Percentiles rank a stretch among this genome's conserved stretches.
phyloP scores from a whole-genome alignment of 2,113 vertebrate species.

The Platichthys stellatus region DNA sequence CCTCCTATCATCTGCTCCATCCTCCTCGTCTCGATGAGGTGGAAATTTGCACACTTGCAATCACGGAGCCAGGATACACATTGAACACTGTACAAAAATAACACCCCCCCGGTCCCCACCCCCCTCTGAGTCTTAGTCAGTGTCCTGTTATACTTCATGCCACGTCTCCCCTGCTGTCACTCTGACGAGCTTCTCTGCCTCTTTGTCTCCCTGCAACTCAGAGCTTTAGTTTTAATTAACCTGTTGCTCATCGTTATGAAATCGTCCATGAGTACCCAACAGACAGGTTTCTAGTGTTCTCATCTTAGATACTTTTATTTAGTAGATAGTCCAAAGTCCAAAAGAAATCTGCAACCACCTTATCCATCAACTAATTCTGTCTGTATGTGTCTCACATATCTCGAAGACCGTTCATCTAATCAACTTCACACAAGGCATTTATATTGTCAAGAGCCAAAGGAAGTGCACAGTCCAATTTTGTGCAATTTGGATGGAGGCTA shows the following conservation, averaged over 20 bases:
- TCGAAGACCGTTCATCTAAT: no score
- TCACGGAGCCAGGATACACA: slow-evolving; percentile 23
- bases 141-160: neutral
- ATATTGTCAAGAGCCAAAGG: no score
- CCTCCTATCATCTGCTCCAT: slow-evolving; percentile 17
- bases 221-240: neutral
- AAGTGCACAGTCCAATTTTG: no score
- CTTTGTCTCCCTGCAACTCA: neutral
- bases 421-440: no score
- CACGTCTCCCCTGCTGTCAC: neutral
- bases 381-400: no score
- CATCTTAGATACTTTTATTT: no score
- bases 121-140: neutral
- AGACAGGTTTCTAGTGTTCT: neutral
- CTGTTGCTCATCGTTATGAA: neutral
- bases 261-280: neutral
- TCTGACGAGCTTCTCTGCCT: neutral
- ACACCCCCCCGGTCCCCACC: neutral
- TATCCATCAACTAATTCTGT: no score
- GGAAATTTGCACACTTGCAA: slow-evolving; percentile 50
- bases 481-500: no score
- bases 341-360: no score
- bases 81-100: slow-evolving; percentile 2
- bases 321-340: no score
- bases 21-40: slow-evolving; percentile 41